Evolutionary conservation across 2,888 invertebrate genomes (phyloP).

Genomic region (Gnatocerus cornutus): DNA sequence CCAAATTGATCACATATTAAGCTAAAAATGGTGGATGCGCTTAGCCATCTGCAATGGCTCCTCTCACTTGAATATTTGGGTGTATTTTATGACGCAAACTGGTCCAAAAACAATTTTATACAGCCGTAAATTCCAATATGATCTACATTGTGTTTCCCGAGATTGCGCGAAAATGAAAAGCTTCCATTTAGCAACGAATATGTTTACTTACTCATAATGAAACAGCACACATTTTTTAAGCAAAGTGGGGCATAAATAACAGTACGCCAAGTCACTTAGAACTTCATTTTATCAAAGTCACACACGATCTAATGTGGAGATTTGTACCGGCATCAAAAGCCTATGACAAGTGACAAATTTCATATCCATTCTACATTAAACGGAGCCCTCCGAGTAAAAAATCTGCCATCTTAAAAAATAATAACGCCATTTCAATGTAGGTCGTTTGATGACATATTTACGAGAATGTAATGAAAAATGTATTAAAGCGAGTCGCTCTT

Average conservation of each 20-base stretch:
- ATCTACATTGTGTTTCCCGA: neutral
- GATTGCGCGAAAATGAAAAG: constrained; percentile 1
- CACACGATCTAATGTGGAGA: constrained; percentile 22
- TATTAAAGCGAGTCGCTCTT: neutral
- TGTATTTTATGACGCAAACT: no score
- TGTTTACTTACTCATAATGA: constrained; percentile 8
- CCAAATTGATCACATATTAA: no score
- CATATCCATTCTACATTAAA: constrained; percentile 25
- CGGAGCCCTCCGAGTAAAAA: neutral
- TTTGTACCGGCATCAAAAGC: constrained; percentile 15
- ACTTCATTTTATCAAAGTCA: constrained; percentile 16
- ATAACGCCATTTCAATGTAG: neutral
- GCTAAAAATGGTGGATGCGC: no score
- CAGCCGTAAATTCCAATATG: no score
- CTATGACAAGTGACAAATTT: constrained; percentile 28
- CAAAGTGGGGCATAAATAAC: constrained; percentile 21
- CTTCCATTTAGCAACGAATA: neutral
- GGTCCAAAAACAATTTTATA: no score
- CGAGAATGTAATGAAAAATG: neutral
- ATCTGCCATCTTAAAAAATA: neutral
- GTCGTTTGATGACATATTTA: neutral
- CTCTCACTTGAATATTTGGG: no score
- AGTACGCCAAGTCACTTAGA: constrained; percentile 14
- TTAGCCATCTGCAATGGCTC: no score
- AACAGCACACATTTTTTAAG: constrained; percentile 11